These are phyloP conservation scores for Agapostemon virescens DNA, from an alignment of 2,888 invertebrate species.

Conservation along the genomic window DNA sequence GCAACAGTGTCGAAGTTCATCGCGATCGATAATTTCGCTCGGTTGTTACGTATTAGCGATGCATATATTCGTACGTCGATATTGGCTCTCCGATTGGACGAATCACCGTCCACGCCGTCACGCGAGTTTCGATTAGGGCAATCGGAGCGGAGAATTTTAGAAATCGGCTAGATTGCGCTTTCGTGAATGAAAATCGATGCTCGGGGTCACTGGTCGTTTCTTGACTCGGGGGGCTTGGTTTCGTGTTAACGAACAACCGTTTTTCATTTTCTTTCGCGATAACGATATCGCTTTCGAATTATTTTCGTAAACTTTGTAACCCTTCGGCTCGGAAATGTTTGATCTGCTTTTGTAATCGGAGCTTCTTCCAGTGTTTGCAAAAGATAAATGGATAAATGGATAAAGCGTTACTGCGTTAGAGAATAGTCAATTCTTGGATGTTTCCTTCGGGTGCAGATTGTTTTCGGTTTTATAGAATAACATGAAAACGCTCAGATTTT, in stretches of 20 bases:
- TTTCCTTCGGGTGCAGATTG: too few species aligned
- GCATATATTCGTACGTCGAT: background rate
- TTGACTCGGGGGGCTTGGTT: background rate
- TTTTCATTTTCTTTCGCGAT: background rate
- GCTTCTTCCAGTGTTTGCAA: too few species aligned
- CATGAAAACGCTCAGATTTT: too few species aligned
- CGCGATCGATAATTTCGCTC: slow-evolving; percentile 3
- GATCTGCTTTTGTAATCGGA: background rate
- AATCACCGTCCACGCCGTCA: background rate
- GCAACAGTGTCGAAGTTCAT: slow-evolving; percentile 11
- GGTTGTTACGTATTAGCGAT: background rate
- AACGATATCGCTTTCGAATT: background rate
- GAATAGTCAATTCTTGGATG: too few species aligned
- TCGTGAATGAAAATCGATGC: background rate
- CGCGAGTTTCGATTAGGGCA: background rate
- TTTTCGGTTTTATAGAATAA: too few species aligned
- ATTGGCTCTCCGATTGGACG: background rate
- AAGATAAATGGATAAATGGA: too few species aligned
- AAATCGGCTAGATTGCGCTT: background rate
- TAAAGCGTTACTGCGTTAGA: too few species aligned
- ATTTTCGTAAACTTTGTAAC: background rate
- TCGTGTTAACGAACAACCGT: background rate
- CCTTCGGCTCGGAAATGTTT: background rate
- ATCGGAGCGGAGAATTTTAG: background rate
- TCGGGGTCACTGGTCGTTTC: background rate